Evolutionary conservation across 2,113 vertebrate species (phyloP).

Genomic region (Amazona guildingii): DNA sequence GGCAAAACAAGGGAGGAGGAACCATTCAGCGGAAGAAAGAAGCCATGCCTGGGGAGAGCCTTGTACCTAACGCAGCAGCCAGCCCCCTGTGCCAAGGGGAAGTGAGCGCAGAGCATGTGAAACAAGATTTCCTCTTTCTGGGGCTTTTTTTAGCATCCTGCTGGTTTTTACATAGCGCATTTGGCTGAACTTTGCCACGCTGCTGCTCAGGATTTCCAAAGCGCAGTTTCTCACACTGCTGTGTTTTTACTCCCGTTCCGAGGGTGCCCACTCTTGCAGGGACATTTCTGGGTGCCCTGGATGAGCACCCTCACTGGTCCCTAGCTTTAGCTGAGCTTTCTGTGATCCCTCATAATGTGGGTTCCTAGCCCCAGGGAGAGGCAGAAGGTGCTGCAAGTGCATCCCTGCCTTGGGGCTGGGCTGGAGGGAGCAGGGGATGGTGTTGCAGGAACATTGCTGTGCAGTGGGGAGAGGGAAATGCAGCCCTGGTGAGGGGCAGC

Average conservation of each 20-base stretch:
- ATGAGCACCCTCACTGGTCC: not conserved
- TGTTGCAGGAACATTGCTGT: not conserved
- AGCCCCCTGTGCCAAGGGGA: not conserved
- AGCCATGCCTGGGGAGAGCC: not conserved
- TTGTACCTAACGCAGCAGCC: not conserved
- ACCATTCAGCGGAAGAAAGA: not conserved
- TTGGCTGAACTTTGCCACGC: not conserved
- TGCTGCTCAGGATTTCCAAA: slow-evolving; percentile 21
- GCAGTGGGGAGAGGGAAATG: not conserved
- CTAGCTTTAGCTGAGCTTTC: not conserved
- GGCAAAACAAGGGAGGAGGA: not conserved
- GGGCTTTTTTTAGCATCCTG: slow-evolving; percentile 23
- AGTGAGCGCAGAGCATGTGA: not conserved
- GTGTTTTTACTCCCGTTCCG: fast-evolving
- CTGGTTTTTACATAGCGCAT: not conserved
- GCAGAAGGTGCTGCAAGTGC: not conserved
- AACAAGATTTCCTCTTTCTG: slow-evolving; percentile 47
- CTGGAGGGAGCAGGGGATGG: not conserved
- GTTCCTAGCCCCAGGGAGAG: not conserved
- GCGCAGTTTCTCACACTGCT: fast-evolving
- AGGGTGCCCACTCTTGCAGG: fast-evolving
- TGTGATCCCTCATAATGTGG: fast-evolving
- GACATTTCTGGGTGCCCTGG: not conserved
- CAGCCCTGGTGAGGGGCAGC: not conserved
- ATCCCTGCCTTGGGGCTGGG: not conserved